Evolutionary conservation across 92 coral and sea anemone species (phyloP), one percentile per base, ranked within the genome.

Genomic region (Siderastrea radians): DNA sequence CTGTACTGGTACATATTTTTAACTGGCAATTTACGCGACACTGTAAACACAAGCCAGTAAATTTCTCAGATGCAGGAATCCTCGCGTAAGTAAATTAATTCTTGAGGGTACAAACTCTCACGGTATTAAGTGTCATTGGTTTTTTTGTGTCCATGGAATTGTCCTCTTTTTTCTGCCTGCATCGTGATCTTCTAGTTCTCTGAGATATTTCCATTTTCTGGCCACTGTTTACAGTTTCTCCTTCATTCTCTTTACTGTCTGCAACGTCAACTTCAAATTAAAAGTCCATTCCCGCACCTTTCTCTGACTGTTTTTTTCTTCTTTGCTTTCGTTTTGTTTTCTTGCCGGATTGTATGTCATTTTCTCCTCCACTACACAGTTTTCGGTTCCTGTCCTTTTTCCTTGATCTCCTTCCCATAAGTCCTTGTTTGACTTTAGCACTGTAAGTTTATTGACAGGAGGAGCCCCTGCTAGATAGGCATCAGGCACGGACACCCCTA

Each of bases 361-460:
- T 61, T 81, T 88, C 83, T 85, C 89, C 19, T 87, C 93, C 6
- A 38, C 77, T 2, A 50, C 88, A 51, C 50, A 65, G 16, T 63
- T 84, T 59, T 87, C 84, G 5, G 78, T 54, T 11, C 74, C 86
- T 3, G 80, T 77, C 72, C 49, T 87, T 63, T 91, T 91, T 73
- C 84, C 90, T 52, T 89, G 77, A 15, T 91, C 94, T 46, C 74
- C 74, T 10, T 81, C 88, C 50, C 86, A 80, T 51, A 95, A 78
- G 17, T 93, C 96, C 54, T 86, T 80, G 86, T 97, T 97, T 70
- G 96, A 94, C 85, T 95, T 90, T 10, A 91, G 79, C 11, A 97
- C 81, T 15, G 95, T 90, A 9, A 88, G 89, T 91, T 95, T 94
- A 75, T 97, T 88, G 43, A 97, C 95, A 54, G 91, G 68, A 59